A percentile compares a stretch with the other conserved stretches of the same genome.
Evolutionary conservation across 2,797 vertebrate species (phyloP).

Genomic region (Clarias platycephalus): DNA sequence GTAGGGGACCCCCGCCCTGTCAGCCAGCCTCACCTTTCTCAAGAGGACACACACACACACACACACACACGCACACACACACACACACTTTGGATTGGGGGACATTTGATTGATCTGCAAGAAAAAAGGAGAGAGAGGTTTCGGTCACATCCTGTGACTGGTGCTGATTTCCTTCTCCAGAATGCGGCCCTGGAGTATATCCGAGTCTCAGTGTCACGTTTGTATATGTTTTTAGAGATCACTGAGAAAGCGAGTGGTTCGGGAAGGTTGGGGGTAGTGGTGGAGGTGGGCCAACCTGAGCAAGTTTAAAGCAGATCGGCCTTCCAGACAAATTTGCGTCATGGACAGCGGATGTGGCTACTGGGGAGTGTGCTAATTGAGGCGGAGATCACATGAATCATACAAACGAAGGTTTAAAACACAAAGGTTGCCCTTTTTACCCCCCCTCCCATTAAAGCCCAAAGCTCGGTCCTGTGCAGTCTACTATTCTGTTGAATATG

Average conservation of each 20-base stretch:
- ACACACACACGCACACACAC: constrained; percentile 25
- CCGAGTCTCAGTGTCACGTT: constrained; percentile 77
- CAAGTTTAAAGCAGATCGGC: constrained; percentile 49
- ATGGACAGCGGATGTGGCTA: constrained; percentile 67
- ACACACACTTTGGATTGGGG: constrained; percentile 46
- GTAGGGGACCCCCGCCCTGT: constrained; percentile 30
- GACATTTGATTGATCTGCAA: constrained; percentile 73
- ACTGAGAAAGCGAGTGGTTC: constrained; percentile 64
- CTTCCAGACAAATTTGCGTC: constrained; percentile 59
- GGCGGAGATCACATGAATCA: constrained; percentile 65
- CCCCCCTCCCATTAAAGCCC: constrained; percentile 22
- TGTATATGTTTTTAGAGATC: constrained; percentile 79
- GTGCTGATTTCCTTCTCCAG: constrained; percentile 75
- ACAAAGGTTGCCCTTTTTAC: constrained; percentile 40
- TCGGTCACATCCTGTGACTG: constrained; percentile 80
- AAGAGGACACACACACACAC: constrained; percentile 36
- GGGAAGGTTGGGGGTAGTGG: constrained; percentile 32
- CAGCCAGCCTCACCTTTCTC: constrained; percentile 39
- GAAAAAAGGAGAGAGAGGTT: constrained; percentile 63
- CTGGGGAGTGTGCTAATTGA: constrained; percentile 74
- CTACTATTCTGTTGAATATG: constrained; percentile 13
- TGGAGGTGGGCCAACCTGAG: constrained; percentile 50
- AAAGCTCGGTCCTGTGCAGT: constrained; percentile 22
- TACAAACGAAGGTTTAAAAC: constrained; percentile 58
- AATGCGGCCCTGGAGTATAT: constrained; percentile 80